A percentile compares a stretch with the other conserved stretches of the same genome.
Evolutionary conservation across 2,888 invertebrate species (phyloP).

Genomic region (Prosapia bicincta): DNA sequence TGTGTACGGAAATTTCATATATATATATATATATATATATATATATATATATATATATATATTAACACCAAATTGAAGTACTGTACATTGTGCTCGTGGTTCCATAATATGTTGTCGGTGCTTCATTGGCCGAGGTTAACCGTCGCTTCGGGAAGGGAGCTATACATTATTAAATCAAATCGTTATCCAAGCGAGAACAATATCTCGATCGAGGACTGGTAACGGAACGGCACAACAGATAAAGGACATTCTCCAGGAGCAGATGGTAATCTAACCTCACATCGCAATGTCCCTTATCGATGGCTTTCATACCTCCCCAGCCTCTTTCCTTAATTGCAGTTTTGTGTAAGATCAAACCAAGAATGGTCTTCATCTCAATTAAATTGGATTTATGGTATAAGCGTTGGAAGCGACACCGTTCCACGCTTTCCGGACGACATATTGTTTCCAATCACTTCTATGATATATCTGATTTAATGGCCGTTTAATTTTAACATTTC

Average conservation of each 20-base stretch:
- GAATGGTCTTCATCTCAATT: constrained; percentile 10
- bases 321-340: background rate
- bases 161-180: background rate
- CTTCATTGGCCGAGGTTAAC: too few species aligned
- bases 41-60: too few species aligned
- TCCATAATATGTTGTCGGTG: too few species aligned
- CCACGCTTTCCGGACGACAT: background rate
- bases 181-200: background rate
- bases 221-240: background rate
- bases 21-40: too few species aligned
- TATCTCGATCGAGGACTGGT: background rate
- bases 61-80: too few species aligned
- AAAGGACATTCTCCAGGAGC: background rate
- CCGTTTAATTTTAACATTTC: background rate
- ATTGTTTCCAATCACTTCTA: background rate
- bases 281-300: background rate
- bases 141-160: too few species aligned
- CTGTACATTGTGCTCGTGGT: too few species aligned
- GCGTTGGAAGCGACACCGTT: background rate
- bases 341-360: background rate
- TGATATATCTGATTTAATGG: background rate
- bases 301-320: background rate
- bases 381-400: constrained; percentile 14
- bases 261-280: background rate
- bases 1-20: too few species aligned